These are phyloP conservation scores for Megaleporinus macrocephalus DNA, from an alignment of 2,113 vertebrate species.

Conservation along the genomic window DNA sequence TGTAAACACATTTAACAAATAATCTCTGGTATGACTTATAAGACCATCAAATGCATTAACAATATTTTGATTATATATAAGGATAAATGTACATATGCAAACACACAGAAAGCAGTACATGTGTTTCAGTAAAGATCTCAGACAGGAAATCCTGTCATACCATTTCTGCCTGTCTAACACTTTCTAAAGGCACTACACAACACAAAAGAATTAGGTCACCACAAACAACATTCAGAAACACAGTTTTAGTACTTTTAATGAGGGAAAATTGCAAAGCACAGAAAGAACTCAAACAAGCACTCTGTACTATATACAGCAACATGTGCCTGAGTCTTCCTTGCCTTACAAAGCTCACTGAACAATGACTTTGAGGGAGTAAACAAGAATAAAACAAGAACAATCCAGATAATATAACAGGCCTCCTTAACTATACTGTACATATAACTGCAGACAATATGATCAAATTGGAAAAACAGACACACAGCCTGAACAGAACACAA, in stretches of 20 bases:
- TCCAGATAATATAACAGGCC: too few relatives aligned
- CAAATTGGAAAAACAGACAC: too few relatives aligned
- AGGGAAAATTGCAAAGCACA: background rate
- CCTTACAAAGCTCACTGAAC: too few relatives aligned
- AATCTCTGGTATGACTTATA: background rate
- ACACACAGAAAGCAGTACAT: conserved; percentile 25
- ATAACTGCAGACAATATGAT: too few relatives aligned
- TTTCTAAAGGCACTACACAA: conserved; percentile 18
- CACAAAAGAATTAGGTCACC: conserved; percentile 21
- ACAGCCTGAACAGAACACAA: too few relatives aligned
- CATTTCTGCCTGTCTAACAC: conserved; percentile 45
- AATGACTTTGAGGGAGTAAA: too few relatives aligned
- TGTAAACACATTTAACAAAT: background rate
- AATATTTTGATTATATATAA: background rate
- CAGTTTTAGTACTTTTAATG: background rate
- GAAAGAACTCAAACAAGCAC: background rate
- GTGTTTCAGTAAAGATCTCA: conserved; percentile 38
- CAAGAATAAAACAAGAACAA: too few relatives aligned
- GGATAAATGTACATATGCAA: too few relatives aligned
- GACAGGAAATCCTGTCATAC: conserved; percentile 60
- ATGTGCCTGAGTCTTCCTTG: background rate
- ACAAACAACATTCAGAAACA: conserved; percentile 7
- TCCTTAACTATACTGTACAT: too few relatives aligned
- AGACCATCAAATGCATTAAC: background rate
- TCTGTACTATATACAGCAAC: background rate